Evolutionary conservation across 92 coral and sea anemone species (phyloP), one percentile per base, ranked within the genome.

Genomic region (Meandrina meandrites): DNA sequence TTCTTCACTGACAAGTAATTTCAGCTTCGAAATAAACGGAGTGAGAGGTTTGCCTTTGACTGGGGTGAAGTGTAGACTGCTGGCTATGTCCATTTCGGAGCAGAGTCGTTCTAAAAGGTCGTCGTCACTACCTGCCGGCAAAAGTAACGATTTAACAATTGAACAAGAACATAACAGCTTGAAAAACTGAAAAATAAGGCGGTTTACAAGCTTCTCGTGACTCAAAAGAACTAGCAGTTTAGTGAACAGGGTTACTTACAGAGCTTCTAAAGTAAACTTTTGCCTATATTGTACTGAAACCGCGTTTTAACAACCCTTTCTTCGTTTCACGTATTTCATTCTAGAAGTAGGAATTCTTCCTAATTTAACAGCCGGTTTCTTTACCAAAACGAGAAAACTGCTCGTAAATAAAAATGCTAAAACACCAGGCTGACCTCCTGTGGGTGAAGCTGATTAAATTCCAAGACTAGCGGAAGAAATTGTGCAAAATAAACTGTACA

Each of bases 21-120:
- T 95, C 76, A 97, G 89, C 89, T 95, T 97, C 80, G 99, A 97
- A 62, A 97, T 94, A 84, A 97, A 97, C 69, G 99, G 99, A 75
- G 96, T 97, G 82, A 97, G 89, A 45, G 99, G 99, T 78, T 94
- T 97, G 62, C 95, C 97, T 89, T 97, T 97, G 81, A 92, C 84
- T 34, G 95, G 95, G 19, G 84, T 56, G 84, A 84, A 87, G 81
- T 69, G 86, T 16, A 69, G 58, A n/a, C 84, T 81, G 67, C 86
- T 88, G 54, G 88, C 81, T 28, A 86, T 79, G 84, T 87, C 88
- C 95, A 92, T 92, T 88, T 82, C 70, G 42, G 76, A 77, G 48
- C 77, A 35, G 81, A 27, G 80, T 81, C 76, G 84, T 88, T 88
- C 91, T 34, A 88, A 85, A 82, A 67, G 48, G 56, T 62, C 83